A percentile compares a stretch with the other conserved stretches of the same genome.
Conservation (phyloP, 2,888 invertebrate genomes). For the Eumerus sabulonum region DNA sequence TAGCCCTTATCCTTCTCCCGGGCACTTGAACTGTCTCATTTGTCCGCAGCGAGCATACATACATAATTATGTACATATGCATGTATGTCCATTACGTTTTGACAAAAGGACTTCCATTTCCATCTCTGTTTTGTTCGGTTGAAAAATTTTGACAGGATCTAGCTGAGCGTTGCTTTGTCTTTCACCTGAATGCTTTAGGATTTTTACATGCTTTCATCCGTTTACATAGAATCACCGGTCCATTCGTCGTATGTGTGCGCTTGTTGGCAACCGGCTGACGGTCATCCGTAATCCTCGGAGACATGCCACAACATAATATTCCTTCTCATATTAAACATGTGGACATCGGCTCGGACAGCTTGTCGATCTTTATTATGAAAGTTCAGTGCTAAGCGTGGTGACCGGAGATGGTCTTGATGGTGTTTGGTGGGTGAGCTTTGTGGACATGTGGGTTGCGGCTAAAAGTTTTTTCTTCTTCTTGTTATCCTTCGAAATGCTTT, state of each 20-base stretch:
- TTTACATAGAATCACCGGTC: conserved; percentile 10
- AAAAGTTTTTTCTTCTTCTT: conserved; percentile 31
- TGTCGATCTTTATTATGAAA: conserved; percentile 78
- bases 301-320: conserved; percentile 67
- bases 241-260: conserved; percentile 29
- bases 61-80: conserved; percentile 3
- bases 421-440: conserved; percentile 38
- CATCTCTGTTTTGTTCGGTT: conserved; percentile 46
- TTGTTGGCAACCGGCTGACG: conserved; percentile 28
- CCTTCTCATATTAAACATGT: conserved; percentile 67
- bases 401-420: conserved; percentile 31
- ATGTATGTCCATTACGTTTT: no score
- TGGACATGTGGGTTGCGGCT: conserved; percentile 65
- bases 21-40: conserved; percentile 18
- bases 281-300: conserved; percentile 62
- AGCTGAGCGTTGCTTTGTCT: conserved; percentile 23
- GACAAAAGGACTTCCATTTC: conserved; percentile 8
- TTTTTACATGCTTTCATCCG: conserved; percentile 14
- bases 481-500: conserved; percentile 48
- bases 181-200: conserved; percentile 49
- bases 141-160: conserved; percentile 58
- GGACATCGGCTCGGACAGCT: conserved; percentile 74
- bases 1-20: neutral
- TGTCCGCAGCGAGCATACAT: conserved; percentile 11
- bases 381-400: conserved; percentile 58